Base-by-base conservation (phyloP, 1,140 invertebrate genomes). In the Globodera ellingtonae region DNA sequence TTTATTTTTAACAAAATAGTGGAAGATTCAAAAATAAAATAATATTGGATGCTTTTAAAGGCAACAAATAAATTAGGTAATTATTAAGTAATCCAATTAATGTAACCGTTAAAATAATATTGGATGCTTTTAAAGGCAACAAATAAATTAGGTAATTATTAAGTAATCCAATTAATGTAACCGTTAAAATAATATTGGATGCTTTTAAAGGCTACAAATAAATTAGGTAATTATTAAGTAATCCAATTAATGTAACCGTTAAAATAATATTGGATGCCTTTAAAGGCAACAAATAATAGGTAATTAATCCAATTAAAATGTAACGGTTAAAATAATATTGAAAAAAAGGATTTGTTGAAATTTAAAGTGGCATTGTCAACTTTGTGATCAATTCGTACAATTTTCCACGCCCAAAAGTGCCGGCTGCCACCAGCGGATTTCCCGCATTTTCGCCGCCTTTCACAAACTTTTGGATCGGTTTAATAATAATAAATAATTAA, bases 361-460 rank as follows among this genome's bases (percentile, higher is more conserved):
- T 70, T 70, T 47, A 44, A 35, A 70, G 67, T 44, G 67, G 67
- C 13, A 35, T 70, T 7, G 67, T 70, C 67, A 70, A 10, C 35
- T 70, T 70, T 47, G 67, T 70, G 67, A 35, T 70, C 35, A 70
- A 70, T 7, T n/a, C 46, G 24, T 47, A 35, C 67, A 70, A 70
- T 47, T 70, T 70, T 6, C 67, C 67, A 47, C 67, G 46, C 18
- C 67, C 67, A 70, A 70, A 35, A 70, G 67, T 47, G 8, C 67
- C 67, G 24, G 4, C 18, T 70, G 67, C 24, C 67, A n/a, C 67
- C 67, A 62, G 18, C 24, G 67, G 46, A 0, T 4, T 47, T 35
- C n/a, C 24, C 24, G 67, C 5, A 9, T 47, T 47, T 35, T 47
- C 46, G 35, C 13, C n/a, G 13, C 67, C 67, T 13, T 70, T 44